Evolutionary conservation across 2,888 invertebrate genomes (phyloP).

Genomic region (Chymomyza caudatula): DNA sequence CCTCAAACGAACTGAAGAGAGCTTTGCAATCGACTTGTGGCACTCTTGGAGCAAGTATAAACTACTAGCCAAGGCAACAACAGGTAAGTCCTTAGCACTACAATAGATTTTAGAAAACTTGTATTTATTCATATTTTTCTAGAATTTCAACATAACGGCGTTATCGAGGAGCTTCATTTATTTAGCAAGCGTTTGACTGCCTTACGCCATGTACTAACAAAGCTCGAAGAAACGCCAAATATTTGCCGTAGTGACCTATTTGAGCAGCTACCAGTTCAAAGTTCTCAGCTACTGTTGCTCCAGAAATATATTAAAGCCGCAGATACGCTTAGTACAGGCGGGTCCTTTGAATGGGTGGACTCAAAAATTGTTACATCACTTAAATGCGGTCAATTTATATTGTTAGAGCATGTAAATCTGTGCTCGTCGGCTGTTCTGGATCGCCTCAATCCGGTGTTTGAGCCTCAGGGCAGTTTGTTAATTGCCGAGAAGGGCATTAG

Average conservation of each 20-base stretch:
- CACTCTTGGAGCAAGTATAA: conserved; percentile 71
- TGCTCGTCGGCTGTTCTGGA: conserved; percentile 98
- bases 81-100: conserved; percentile 51
- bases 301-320: conserved; percentile 76
- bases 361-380: conserved; percentile 91
- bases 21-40: conserved; percentile 50
- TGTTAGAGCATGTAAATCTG: conserved; percentile 95
- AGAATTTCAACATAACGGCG: conserved; percentile 61
- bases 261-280: neutral
- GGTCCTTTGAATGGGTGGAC: conserved; percentile 96
- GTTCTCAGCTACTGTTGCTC: conserved; percentile 42
- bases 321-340: conserved; percentile 87
- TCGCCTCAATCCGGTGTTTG: conserved; percentile 95
- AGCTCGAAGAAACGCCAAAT: conserved; percentile 39
- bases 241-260: neutral
- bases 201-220: conserved; percentile 50
- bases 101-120: neutral
- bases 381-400: conserved; percentile 89
- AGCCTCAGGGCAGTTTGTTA: conserved; percentile 92
- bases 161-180: conserved; percentile 65
- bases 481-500: conserved; percentile 94
- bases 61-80: conserved; percentile 45
- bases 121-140: conserved; percentile 4
- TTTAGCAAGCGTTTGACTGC: conserved; percentile 69
- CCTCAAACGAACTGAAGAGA: conserved; percentile 18